Base-by-base conservation (phyloP, 2,113 vertebrate species). In the Mormoops blainvillei region DNA sequence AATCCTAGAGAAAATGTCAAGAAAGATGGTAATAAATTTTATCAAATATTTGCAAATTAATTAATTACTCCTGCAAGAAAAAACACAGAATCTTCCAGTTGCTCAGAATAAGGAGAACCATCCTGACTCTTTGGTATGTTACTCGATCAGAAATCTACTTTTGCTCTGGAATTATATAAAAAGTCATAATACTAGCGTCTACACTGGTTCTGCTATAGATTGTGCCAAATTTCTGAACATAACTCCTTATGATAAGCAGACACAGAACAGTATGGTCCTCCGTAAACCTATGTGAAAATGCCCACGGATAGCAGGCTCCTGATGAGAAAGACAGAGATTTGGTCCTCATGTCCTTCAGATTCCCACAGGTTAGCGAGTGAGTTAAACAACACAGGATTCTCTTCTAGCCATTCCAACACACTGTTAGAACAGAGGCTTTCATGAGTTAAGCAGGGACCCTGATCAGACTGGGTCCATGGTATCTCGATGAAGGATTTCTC, bases 361-460 rank as follows among this genome's bases (percentile, higher is more conserved):
- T 26, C 38, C 80, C 54, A 20, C 20, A 54, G n/a, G 19, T 31
- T 15, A 22, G 33, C 0, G 1, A 15, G 38, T 9, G 90, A 89
- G 38, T 7, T 56, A 26, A 24, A 63, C 58, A 67, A 41, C 11
- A 3, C 0, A 18, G 43, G 45, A 24, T 4, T 20, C 61, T 38
- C 48, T 73, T 54, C 3, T 3, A 33, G 38, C 56, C 80, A 77
- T 22, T 36, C 85, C 48, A 36, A 52, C 61, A 48, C 16, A 4
- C 24, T 26, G 38, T 33, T 36, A 16, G 20, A 84, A 43, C 38
- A 67, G 14, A 5, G 9, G 48, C 0, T 1, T 7, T 9, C 33
- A 24, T 15, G 0, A 0, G 8, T 2, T 67, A 26, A 24, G 4
- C 19, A 52, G 20, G 45, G 14, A 0, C 61, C 14, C 2, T 3